These are phyloP conservation scores for Mixornis gularis DNA, from an alignment of 2,113 vertebrate species.

Conservation along the genomic window DNA sequence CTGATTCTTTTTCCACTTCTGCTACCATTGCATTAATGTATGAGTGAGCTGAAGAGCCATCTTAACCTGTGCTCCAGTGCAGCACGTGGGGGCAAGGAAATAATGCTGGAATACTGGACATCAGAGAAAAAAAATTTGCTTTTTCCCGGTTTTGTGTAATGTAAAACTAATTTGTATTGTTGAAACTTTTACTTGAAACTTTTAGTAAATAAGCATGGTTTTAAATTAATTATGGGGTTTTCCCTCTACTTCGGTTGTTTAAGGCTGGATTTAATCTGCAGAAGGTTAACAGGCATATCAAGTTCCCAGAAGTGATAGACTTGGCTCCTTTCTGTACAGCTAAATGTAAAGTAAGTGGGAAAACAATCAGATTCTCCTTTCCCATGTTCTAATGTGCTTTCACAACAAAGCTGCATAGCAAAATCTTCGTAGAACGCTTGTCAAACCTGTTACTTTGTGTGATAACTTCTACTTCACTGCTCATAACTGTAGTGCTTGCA, in stretches of 20 bases:
- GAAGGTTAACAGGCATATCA: slow-evolving; percentile 90
- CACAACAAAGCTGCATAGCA: background rate
- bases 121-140: background rate
- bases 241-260: background rate
- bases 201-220: background rate
- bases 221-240: background rate
- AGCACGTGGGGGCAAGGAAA: background rate
- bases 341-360: slow-evolving; percentile 86
- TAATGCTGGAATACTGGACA: background rate
- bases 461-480: background rate
- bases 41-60: background rate
- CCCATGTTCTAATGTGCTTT: background rate
- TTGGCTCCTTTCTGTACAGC: slow-evolving; percentile 89
- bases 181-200: background rate
- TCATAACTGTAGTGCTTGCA: background rate
- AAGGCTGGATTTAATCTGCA: slow-evolving; percentile 88
- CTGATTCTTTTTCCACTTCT: background rate
- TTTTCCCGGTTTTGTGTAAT: background rate
- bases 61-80: background rate
- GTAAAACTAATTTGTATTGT: background rate
- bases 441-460: background rate
- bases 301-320: slow-evolving; percentile 89
- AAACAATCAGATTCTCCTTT: background rate
- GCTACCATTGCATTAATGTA: background rate
- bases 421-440: background rate